A percentile compares a stretch with the other conserved stretches of the same genome.
phyloP scores from a whole-genome alignment of 2,113 vertebrate species.

The Muntiacus reevesi region DNA sequence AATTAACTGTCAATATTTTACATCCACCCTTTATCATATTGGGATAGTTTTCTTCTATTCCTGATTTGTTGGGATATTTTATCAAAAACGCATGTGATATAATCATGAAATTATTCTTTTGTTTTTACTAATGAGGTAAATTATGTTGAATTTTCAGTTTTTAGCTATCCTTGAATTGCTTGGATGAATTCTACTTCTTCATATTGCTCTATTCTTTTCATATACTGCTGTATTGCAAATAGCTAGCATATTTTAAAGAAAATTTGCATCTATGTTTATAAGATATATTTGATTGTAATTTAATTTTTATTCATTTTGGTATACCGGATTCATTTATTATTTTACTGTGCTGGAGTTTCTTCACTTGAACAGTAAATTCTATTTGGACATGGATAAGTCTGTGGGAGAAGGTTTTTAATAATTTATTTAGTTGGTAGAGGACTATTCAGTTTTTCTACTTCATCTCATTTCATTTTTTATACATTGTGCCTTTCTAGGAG shows the following conservation, averaged over 20 bases:
- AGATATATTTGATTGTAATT: background rate
- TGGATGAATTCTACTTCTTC: background rate
- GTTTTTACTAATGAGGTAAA: background rate
- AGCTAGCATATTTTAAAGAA: background rate
- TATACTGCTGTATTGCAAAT: background rate
- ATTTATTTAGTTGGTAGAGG: background rate
- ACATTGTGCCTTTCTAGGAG: background rate
- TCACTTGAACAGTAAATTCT: background rate
- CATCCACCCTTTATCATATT: background rate
- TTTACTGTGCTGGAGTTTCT: background rate
- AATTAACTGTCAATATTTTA: background rate
- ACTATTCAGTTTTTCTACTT: background rate
- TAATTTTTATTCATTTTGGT: background rate
- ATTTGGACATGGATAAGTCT: accelerated
- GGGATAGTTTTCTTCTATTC: background rate
- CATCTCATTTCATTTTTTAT: background rate
- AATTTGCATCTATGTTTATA: background rate
- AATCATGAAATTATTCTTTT: background rate
- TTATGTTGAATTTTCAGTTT: background rate
- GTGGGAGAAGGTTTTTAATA: background rate
- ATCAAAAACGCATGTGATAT: background rate
- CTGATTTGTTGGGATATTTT: background rate
- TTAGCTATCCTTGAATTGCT: background rate
- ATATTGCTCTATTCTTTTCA: background rate
- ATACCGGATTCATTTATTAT: background rate